phyloP scores from a whole-genome alignment of 2,113 vertebrate species.

The Excalfactoria chinensis region DNA sequence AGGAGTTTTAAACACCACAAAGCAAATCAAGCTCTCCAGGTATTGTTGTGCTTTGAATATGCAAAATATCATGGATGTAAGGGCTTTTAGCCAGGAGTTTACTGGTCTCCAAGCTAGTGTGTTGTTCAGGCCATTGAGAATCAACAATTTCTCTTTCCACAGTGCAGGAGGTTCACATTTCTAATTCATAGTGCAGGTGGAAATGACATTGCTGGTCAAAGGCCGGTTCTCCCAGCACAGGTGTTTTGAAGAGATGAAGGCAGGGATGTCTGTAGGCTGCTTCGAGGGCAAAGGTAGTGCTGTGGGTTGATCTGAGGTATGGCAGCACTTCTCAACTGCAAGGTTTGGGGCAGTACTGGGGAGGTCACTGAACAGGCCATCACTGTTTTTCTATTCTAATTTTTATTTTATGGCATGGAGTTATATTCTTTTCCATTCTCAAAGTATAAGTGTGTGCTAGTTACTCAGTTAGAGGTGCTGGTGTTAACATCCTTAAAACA shows the following conservation, averaged over 20 bases:
- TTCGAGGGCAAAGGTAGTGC: not conserved
- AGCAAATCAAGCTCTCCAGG: constrained; percentile 41
- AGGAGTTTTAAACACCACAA: constrained; percentile 54
- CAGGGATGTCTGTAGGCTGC: not conserved
- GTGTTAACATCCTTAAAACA: not conserved
- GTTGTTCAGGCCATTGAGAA: not conserved
- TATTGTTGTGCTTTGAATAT: constrained; percentile 41
- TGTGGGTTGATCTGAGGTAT: not conserved
- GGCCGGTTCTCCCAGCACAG: not conserved
- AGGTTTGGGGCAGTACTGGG: not conserved
- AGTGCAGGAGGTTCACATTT: not conserved
- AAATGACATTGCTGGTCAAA: not conserved
- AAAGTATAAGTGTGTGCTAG: not conserved
- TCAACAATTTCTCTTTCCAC: not conserved
- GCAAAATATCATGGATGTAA: constrained; percentile 9
- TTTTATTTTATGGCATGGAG: not conserved
- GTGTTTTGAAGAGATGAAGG: not conserved
- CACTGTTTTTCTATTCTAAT: not conserved
- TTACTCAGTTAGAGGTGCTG: not conserved
- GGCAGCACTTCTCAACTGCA: not conserved
- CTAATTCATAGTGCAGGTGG: accelerated
- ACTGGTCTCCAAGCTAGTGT: not conserved
- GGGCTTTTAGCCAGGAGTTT: not conserved
- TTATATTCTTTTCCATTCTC: not conserved
- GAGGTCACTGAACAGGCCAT: not conserved